Evolutionary conservation across 2,113 vertebrate species (phyloP).

Genomic region (Trichechus manatus): DNA sequence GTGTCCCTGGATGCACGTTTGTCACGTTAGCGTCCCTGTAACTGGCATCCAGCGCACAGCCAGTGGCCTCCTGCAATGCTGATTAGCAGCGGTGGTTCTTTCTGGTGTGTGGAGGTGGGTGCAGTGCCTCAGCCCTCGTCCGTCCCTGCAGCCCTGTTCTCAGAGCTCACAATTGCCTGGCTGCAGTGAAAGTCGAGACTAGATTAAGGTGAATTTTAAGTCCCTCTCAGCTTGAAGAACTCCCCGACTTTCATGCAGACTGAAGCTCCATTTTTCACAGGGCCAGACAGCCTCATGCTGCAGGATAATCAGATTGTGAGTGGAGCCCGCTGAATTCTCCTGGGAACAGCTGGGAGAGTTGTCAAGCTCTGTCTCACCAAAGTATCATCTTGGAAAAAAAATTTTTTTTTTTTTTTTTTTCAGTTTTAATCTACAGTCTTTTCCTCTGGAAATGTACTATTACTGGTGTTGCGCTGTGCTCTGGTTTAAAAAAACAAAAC

Average conservation of each 20-base stretch:
- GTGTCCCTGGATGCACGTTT: neutral
- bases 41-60: neutral
- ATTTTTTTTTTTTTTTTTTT: too few relatives aligned
- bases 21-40: neutral
- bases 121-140: fast-evolving
- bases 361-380: neutral
- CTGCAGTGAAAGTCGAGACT: neutral
- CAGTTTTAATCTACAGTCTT: neutral
- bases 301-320: neutral
- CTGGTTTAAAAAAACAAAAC: neutral
- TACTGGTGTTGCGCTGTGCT: neutral
- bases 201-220: neutral
- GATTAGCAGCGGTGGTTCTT: neutral
- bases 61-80: neutral
- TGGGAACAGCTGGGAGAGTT: neutral
- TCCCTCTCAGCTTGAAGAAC: neutral
- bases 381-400: neutral
- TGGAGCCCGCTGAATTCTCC: neutral
- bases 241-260: neutral
- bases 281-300: neutral
- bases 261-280: neutral
- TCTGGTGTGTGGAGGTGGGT: too few relatives aligned
- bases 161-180: neutral
- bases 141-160: neutral
- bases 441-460: neutral